A percentile compares a stretch with the other conserved stretches of the same genome.
Conservation (phyloP, 2,888 invertebrate species). For the Tiliacea aurago region DNA sequence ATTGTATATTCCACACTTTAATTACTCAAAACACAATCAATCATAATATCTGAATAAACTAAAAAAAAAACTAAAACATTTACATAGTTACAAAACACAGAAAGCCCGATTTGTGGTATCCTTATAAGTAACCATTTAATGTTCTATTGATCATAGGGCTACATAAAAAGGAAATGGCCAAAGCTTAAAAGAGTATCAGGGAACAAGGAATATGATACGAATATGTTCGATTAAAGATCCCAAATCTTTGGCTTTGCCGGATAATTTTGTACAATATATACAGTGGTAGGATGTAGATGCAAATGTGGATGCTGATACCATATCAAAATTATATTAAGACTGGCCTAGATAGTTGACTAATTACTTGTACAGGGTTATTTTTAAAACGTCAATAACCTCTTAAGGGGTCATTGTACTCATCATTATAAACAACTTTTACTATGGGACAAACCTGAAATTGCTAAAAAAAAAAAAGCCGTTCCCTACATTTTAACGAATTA, state of each 20-base stretch:
- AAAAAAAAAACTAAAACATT: too few species aligned
- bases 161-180: neutral
- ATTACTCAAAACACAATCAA: slow-evolving; percentile 6
- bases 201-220: neutral
- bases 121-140: neutral
- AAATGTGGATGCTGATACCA: neutral
- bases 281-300: neutral
- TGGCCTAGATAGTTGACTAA: neutral
- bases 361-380: neutral
- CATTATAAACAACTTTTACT: too few species aligned
- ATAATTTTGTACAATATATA: neutral
- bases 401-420: too few species aligned
- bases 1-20: slow-evolving; percentile 14
- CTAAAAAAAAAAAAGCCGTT: too few species aligned
- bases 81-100: too few species aligned
- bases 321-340: neutral
- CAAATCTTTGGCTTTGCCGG: neutral
- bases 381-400: too few species aligned
- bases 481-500: too few species aligned
- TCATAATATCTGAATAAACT: neutral
- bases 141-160: neutral
- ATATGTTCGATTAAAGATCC: neutral
- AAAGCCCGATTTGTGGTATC: neutral
- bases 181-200: neutral
- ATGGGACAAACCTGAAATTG: too few species aligned